phyloP scores from a whole-genome alignment of 2,797 vertebrate species.

The Melanotaenia pygmaea region DNA sequence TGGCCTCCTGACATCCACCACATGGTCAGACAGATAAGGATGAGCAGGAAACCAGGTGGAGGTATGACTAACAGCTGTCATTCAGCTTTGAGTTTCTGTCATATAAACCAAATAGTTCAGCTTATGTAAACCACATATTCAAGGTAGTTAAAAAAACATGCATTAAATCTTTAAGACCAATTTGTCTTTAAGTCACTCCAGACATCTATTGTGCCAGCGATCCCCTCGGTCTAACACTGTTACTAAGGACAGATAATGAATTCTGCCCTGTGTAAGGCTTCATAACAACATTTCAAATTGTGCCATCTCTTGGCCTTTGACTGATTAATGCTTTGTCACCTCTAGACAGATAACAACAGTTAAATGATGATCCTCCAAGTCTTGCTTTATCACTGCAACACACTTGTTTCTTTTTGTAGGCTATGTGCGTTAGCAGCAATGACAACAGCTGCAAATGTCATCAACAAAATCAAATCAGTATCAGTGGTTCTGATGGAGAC shows the following conservation, averaged over 20 bases:
- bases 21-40: neutral
- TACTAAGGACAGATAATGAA: neutral
- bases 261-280: slow-evolving; percentile 9
- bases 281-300: slow-evolving; percentile 11
- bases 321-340: slow-evolving; percentile 33
- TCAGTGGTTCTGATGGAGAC: slow-evolving; percentile 5
- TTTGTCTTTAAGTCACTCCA: no score
- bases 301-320: slow-evolving; percentile 25
- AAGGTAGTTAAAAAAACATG: neutral
- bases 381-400: slow-evolving; percentile 19
- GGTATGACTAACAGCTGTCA: neutral
- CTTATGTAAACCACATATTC: neutral
- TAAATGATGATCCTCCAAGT: slow-evolving; percentile 29
- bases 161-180: neutral
- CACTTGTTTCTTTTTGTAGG: slow-evolving; percentile 8
- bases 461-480: slow-evolving; percentile 1
- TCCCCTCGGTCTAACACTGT: no score
- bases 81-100: neutral
- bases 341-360: slow-evolving; percentile 23
- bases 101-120: neutral
- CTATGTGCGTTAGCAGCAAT: slow-evolving; percentile 21
- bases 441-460: slow-evolving; percentile 26
- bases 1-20: slow-evolving; percentile 11
- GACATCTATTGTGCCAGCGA: no score
- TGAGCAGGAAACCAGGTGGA: slow-evolving; percentile 5